A percentile compares a stretch with the other conserved stretches of the same genome.
Evolutionary conservation across 2,113 vertebrate species (phyloP).

Genomic region (Salvator merianae): DNA sequence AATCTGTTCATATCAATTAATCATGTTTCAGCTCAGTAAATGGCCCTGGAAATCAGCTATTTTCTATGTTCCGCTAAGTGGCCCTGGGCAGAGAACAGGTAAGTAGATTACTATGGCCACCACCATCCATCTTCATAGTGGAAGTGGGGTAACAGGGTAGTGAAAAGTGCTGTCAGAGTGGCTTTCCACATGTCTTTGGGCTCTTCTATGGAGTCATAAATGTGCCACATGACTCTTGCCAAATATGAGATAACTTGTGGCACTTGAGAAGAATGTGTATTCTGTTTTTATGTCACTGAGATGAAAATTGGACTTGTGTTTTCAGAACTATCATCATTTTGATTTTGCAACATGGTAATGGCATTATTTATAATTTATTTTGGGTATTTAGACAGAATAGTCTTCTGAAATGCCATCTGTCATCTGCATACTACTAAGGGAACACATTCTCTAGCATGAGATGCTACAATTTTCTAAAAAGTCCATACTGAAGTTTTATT

Average conservation of each 20-base stretch:
- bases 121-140: too few relatives aligned
- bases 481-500: background rate
- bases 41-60: too few relatives aligned
- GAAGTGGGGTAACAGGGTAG: too few relatives aligned
- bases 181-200: too few relatives aligned
- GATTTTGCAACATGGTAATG: constrained; percentile 54
- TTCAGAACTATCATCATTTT: constrained; percentile 37
- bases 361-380: constrained; percentile 66
- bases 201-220: too few relatives aligned
- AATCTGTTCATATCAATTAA: too few relatives aligned
- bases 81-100: too few relatives aligned
- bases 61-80: too few relatives aligned
- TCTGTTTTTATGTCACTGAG: constrained; percentile 60
- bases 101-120: too few relatives aligned
- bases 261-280: constrained; percentile 70
- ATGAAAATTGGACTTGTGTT: constrained; percentile 44
- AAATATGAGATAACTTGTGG: constrained; percentile 63
- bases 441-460: background rate
- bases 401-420: constrained; percentile 41
- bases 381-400: constrained; percentile 39
- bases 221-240: background rate
- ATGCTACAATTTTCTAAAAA: background rate
- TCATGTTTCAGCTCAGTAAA: too few relatives aligned
- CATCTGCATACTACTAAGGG: constrained; percentile 26
- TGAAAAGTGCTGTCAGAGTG: too few relatives aligned